Conservation (phyloP, 2,113 vertebrate genomes). For the Danio rerio region DNA sequence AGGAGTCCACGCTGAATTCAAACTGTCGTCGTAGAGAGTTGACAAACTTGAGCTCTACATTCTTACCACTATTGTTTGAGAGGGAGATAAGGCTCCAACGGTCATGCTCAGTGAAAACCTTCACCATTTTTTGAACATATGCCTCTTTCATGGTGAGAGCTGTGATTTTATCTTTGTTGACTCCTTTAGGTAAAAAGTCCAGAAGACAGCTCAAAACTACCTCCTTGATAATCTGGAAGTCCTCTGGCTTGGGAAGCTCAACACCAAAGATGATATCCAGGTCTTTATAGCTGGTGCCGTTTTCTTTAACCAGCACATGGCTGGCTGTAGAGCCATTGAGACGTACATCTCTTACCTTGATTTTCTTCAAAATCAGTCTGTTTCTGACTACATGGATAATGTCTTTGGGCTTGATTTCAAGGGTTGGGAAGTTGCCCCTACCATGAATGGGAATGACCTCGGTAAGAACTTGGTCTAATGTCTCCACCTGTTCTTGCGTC, state of each 20-base stretch:
- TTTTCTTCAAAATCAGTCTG: slow-evolving; percentile 85
- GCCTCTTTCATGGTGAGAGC: slow-evolving; percentile 91
- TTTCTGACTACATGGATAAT: slow-evolving; percentile 89
- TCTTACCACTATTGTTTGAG: slow-evolving; percentile 96
- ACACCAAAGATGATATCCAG: slow-evolving; percentile 95
- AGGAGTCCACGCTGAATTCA: slow-evolving; percentile 98
- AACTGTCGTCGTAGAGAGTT: slow-evolving; percentile 89
- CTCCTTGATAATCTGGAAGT: slow-evolving; percentile 94
- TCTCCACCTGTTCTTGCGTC: slow-evolving; percentile 87
- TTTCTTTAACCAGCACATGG: slow-evolving; percentile 89
- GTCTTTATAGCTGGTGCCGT: slow-evolving; percentile 92
- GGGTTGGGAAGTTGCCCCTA: slow-evolving; percentile 92
- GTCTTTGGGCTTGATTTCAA: slow-evolving; percentile 92
- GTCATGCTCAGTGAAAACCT: slow-evolving; percentile 88
- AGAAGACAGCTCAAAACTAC: slow-evolving; percentile 88
- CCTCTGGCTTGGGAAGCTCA: slow-evolving; percentile 86
- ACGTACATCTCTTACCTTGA: slow-evolving; percentile 86
- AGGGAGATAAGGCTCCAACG: slow-evolving; percentile 97
- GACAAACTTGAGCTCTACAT: slow-evolving; percentile 95
- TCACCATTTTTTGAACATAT: slow-evolving; percentile 98
- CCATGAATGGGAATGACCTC: slow-evolving; percentile 94
- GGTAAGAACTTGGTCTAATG: slow-evolving; percentile 83
- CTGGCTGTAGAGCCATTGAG: slow-evolving; percentile 96
- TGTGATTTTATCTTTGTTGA: slow-evolving; percentile 94
- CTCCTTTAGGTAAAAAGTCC: slow-evolving; percentile 77